Percentiles rank a stretch among this genome's conserved stretches.
Evolutionary conservation across 1,140 invertebrate species (phyloP).

Genomic region (Arctopsyche grandis): DNA sequence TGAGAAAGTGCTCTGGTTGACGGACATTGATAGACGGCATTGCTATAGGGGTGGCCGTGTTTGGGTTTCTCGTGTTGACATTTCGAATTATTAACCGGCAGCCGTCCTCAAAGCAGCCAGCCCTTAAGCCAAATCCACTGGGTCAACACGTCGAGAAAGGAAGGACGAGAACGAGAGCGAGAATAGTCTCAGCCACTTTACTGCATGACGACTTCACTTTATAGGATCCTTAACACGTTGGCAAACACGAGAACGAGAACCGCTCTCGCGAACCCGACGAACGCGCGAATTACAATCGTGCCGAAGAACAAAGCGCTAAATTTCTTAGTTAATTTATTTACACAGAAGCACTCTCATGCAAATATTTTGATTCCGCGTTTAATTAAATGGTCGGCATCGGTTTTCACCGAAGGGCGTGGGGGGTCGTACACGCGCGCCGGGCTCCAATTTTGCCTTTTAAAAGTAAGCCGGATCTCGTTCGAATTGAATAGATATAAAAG

Average conservation of each 20-base stretch:
- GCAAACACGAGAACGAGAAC: not conserved
- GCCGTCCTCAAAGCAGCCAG: not conserved
- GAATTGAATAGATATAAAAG: not conserved
- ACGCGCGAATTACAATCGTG: not conserved
- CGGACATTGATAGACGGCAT: not conserved
- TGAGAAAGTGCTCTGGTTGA: not conserved
- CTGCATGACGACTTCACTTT: slow-evolving; percentile 11
- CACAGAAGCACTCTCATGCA: not conserved
- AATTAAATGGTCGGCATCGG: too few relatives aligned
- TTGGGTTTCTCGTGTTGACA: slow-evolving; percentile 13
- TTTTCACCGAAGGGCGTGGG: too few relatives aligned
- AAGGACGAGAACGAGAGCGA: not conserved
- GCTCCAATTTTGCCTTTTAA: too few relatives aligned
- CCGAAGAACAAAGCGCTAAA: not conserved
- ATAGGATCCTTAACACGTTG: not conserved
- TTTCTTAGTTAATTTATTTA: slow-evolving; percentile 19
- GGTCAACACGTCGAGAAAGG: not conserved
- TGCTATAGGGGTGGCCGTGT: not conserved
- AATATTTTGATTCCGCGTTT: too few relatives aligned
- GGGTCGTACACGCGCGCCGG: too few relatives aligned
- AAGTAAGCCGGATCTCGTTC: too few relatives aligned
- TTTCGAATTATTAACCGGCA: slow-evolving; percentile 19
- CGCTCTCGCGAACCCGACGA: not conserved
- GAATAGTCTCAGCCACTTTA: not conserved
- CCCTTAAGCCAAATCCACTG: not conserved